Conservation (phyloP, 2,888 invertebrate genomes). For the Dynastes hyllus region DNA sequence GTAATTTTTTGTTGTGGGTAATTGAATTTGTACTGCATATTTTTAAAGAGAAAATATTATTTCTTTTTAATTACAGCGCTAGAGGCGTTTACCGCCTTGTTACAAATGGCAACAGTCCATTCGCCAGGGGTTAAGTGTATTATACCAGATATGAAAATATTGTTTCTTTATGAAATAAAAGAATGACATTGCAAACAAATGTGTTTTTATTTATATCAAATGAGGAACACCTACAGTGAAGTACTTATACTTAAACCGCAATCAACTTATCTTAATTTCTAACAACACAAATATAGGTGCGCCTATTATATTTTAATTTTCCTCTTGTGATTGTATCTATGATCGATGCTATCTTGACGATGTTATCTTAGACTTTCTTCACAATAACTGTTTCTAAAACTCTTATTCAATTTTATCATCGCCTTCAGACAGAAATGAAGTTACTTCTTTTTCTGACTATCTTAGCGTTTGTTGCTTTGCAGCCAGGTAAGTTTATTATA, state of each 20-base stretch:
- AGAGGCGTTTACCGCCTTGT: slow-evolving; percentile 40
- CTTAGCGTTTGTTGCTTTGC: not conserved
- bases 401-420: not conserved
- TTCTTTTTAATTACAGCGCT: slow-evolving; percentile 29
- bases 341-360: too few relatives aligned
- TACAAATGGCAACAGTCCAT: slow-evolving; percentile 37
- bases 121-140: slow-evolving; percentile 31
- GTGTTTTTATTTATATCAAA: slow-evolving; percentile 12
- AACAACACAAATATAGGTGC: too few relatives aligned
- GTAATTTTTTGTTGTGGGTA: slow-evolving; percentile 56
- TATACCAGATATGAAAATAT: not conserved
- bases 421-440: not conserved
- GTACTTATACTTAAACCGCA: too few relatives aligned
- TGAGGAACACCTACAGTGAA: too few relatives aligned
- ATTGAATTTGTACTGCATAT: slow-evolving; percentile 13
- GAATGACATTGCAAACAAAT: not conserved
- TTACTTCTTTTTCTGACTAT: not conserved
- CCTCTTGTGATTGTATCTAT: too few relatives aligned
- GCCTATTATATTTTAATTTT: too few relatives aligned
- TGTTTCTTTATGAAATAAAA: slow-evolving; percentile 32
- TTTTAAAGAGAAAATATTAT: not conserved
- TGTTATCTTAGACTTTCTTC: too few relatives aligned
- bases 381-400: too few relatives aligned
- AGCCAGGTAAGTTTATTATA: not conserved
- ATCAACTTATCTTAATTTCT: too few relatives aligned